Evolutionary conservation across 2,797 vertebrate genomes (phyloP).

Genomic region (Pipistrellus pygmaeus): DNA sequence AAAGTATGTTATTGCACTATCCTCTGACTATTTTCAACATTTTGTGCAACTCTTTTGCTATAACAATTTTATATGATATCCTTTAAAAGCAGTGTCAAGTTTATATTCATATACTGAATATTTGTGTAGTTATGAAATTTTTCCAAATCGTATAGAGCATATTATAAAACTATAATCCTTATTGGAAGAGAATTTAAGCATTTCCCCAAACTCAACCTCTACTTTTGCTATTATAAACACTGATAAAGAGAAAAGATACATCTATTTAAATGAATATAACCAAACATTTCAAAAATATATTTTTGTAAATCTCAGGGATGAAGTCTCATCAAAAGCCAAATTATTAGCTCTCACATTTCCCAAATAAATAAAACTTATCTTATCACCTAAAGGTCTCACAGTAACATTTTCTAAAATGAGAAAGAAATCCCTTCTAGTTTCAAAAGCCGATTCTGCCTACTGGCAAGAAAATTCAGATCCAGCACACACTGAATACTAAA

Average conservation of each 20-base stretch:
- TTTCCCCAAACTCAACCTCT: neutral
- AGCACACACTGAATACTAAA: neutral
- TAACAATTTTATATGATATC: neutral
- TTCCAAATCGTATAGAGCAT: neutral
- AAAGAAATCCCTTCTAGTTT: neutral
- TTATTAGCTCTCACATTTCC: neutral
- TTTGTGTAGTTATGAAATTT: neutral
- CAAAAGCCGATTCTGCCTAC: neutral
- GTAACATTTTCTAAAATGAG: neutral
- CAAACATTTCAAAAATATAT: neutral
- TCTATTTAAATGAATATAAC: neutral
- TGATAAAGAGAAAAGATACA: neutral
- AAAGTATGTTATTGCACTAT: neutral
- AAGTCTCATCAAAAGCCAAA: conserved; percentile 26
- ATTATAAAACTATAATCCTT: neutral
- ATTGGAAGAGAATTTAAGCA: neutral
- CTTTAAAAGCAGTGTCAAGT: neutral
- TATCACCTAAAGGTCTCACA: neutral
- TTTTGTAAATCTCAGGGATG: neutral
- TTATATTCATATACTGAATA: neutral
- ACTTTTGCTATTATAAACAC: neutral
- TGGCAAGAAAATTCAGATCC: neutral
- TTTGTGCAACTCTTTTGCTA: conserved; percentile 40
- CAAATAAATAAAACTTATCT: neutral
- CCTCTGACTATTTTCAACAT: neutral